Base-by-base conservation (phyloP, 2,888 invertebrate species). In the Branchipolynoe longqiensis region DNA sequence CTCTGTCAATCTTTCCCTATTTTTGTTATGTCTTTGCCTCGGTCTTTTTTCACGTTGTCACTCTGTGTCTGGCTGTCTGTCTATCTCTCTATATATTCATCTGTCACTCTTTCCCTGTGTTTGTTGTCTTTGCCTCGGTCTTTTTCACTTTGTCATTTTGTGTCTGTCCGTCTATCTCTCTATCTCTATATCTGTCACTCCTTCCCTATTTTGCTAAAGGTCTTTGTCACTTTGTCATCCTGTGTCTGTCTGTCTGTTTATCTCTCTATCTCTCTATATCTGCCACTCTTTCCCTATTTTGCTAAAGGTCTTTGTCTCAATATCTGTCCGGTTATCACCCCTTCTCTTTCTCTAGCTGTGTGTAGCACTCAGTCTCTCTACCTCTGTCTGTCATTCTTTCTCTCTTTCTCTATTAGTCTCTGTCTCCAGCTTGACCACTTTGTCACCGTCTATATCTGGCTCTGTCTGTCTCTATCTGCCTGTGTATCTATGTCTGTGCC, bases 131-230 rank as follows among this genome's bases (percentile, higher is more conserved):
- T 48, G 8, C 18, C 48, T 48, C 48, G 18, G 8, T 48, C 48
- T 48, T 18, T 48, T 18, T 48, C 48, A 12, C 48, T 48, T 8
- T 48, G 8, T 48, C 14, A 6, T 40, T 78, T 3, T 40, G 40
- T 38, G 3, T 12, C 81, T 81, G 0, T 12, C 38, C 40, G 0
- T 12, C 78, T 78, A 1, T 40, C 78, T 81, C 38, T 81, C 48
- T 81, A 18, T 38, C 48, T 81, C 48, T 81, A 18, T 81, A 1
- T 81, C 38, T 81, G 2, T 81, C 38, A 38, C 48, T 81, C 38
- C 40, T 4, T 41, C 38, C 40, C 48, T 81, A 25, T 81, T 4
- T 81, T n/a, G 33, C 48, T 81, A 18, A 38, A 1, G 33, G n/a
- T 41, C 48, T 81, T 14, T 41, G 2, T 48, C 48, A 48, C 48